A percentile compares a stretch with the other conserved stretches of the same genome.
These are phyloP conservation scores for Lasius fuliginosus DNA, from an alignment of 2,888 invertebrate species.

Conservation along the genomic window DNA sequence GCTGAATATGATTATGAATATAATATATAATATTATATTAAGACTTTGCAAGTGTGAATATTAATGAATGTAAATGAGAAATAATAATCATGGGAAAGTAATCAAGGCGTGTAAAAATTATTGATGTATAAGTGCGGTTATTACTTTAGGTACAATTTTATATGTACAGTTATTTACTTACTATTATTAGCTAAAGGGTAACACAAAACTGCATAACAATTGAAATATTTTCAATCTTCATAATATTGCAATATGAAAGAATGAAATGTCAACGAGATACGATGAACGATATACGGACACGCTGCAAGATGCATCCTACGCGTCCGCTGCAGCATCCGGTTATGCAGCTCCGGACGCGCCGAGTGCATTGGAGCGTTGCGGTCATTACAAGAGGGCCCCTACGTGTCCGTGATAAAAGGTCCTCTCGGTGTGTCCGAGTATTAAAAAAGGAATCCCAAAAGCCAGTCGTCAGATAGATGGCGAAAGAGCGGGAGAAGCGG, in stretches of 20 bases:
- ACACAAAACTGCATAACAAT: not conserved
- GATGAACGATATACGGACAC: slow-evolving; percentile 64
- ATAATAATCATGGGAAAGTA: not conserved
- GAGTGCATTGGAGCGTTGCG: slow-evolving; percentile 80
- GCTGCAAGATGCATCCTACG: slow-evolving; percentile 64
- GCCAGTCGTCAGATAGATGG: slow-evolving; percentile 52
- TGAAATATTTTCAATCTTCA: not conserved
- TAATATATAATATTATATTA: no score
- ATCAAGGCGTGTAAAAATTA: not conserved
- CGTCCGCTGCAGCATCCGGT: slow-evolving; percentile 54
- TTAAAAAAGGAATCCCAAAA: slow-evolving; percentile 70
- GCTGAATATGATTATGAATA: not conserved
- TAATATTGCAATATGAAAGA: slow-evolving; percentile 15
- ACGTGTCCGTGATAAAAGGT: slow-evolving; percentile 82
- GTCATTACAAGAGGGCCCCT: slow-evolving; percentile 71
- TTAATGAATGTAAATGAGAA: not conserved
- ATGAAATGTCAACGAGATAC: slow-evolving; percentile 54
- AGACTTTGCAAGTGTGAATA: not conserved
- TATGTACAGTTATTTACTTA: not conserved
- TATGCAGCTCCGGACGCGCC: slow-evolving; percentile 64
- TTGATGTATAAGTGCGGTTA: not conserved
- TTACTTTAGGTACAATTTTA: not conserved
- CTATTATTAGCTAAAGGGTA: not conserved
- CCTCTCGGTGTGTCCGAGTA: slow-evolving; percentile 71
- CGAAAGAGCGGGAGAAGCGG: slow-evolving; percentile 40